A percentile compares a stretch with the other conserved stretches of the same genome.
These are phyloP conservation scores for Caprella mutica DNA, from an alignment of 2,888 invertebrate genomes.

Conservation along the genomic window DNA sequence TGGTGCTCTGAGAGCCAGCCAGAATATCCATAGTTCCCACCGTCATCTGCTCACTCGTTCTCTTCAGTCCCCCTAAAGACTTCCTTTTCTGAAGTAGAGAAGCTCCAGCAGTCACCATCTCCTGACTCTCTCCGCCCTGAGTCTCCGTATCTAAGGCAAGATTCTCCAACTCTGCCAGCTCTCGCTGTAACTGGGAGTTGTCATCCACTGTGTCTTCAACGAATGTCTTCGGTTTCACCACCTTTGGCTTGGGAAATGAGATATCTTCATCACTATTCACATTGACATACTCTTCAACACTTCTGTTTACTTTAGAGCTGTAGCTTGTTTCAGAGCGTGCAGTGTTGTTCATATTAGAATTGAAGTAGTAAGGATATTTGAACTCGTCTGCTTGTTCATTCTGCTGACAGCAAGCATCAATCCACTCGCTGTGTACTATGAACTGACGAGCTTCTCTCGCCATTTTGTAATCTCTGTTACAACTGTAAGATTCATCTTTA, in stretches of 20 bases:
- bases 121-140: not conserved
- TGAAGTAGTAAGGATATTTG: conserved; percentile 42
- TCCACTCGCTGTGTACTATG: conserved; percentile 43
- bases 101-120: not conserved
- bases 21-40: conserved; percentile 15
- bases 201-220: not conserved
- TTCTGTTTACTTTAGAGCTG: not conserved
- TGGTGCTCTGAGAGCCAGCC: conserved; percentile 28
- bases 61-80: not conserved
- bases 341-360: conserved; percentile 39
- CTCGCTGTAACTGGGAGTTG: no score
- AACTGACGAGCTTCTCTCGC: conserved; percentile 41
- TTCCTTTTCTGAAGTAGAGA: no score
- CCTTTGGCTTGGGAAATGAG: no score
- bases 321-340: conserved; percentile 1
- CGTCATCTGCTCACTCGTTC: not conserved
- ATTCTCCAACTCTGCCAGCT: conserved; percentile 26
- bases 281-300: not conserved
- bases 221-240: no score
- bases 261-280: not conserved
- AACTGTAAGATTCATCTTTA: conserved; percentile 39
- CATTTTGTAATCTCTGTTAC: conserved; percentile 40
- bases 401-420: conserved; percentile 39
- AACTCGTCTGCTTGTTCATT: conserved; percentile 40
- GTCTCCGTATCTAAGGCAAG: conserved; percentile 8